phyloP scores from a whole-genome alignment of 2,888 invertebrate species.

The Trichopoda pennipes region DNA sequence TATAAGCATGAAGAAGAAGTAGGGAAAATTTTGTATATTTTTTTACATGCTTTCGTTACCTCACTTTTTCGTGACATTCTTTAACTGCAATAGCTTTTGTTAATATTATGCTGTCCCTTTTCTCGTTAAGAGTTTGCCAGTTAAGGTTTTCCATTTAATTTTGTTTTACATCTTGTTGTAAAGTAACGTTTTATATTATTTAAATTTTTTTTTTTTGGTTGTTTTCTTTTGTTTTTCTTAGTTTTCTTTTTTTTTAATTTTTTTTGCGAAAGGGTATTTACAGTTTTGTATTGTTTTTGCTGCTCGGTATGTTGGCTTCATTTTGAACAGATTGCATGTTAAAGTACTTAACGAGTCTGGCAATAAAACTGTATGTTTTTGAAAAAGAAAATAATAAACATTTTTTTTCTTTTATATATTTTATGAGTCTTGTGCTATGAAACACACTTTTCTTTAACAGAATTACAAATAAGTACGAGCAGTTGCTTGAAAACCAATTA shows the following conservation, averaged over 20 bases:
- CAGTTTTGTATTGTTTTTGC: constrained; percentile 14
- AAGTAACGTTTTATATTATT: constrained; percentile 49
- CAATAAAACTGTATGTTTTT: constrained; percentile 2
- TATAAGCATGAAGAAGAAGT: neutral
- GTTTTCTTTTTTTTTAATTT: too few species aligned
- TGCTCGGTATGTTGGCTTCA: constrained; percentile 1
- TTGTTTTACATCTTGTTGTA: neutral
- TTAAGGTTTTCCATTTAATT: neutral
- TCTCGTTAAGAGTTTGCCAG: neutral
- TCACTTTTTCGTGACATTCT: constrained; percentile 52
- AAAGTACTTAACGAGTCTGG: constrained; percentile 63
- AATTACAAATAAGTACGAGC: too few species aligned
- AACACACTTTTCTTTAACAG: too few species aligned
- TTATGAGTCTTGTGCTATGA: neutral
- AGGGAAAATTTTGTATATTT: constrained; percentile 2
- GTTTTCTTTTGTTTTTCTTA: constrained; percentile 15
- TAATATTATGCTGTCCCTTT: constrained; percentile 5
- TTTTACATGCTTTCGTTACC: constrained; percentile 15
- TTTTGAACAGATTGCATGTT: constrained; percentile 61
- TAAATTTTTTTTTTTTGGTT: neutral
- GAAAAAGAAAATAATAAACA: too few species aligned
- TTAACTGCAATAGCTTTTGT: constrained; percentile 32
- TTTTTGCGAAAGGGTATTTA: constrained; percentile 4
- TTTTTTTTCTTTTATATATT: neutral
- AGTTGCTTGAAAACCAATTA: too few species aligned